These are phyloP conservation scores for Eustalomyia histrio DNA, from an alignment of 2,888 invertebrate species.

Conservation along the genomic window DNA sequence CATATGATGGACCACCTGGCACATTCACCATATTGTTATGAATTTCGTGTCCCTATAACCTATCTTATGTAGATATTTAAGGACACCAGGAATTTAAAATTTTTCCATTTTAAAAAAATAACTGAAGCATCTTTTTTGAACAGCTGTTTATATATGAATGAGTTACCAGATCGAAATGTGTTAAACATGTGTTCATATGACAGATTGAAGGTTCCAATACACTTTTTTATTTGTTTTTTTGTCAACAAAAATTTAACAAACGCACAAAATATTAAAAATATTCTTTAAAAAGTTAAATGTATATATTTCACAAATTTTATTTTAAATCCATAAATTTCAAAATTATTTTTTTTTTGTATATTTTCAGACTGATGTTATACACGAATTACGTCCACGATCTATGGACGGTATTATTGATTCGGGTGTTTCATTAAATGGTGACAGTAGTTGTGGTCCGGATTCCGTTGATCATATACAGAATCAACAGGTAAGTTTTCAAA, in stretches of 20 bases:
- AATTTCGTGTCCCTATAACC: too few relatives aligned
- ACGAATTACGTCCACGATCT: slow-evolving; percentile 78
- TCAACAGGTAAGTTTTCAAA: slow-evolving; percentile 72
- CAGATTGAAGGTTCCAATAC: too few relatives aligned
- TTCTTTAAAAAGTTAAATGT: background rate
- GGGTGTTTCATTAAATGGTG: slow-evolving; percentile 77
- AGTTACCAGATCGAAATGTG: too few relatives aligned
- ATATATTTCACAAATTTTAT: background rate
- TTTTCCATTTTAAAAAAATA: too few relatives aligned
- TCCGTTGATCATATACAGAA: slow-evolving; percentile 74
- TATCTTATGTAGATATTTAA: too few relatives aligned
- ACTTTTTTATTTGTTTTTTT: too few relatives aligned
- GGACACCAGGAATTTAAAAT: too few relatives aligned
- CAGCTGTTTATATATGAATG: too few relatives aligned
- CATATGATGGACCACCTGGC: too few relatives aligned
- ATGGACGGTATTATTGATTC: slow-evolving; percentile 78
- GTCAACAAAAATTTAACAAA: background rate
- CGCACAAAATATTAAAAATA: background rate
- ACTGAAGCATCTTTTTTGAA: too few relatives aligned
- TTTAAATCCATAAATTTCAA: background rate
- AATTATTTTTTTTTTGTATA: slow-evolving; percentile 56
- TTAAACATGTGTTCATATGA: too few relatives aligned
- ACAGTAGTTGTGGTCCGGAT: slow-evolving; percentile 77
- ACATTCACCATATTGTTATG: too few relatives aligned
- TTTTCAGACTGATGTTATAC: slow-evolving; percentile 76